Evolutionary conservation across 2,888 invertebrate genomes (phyloP), one percentile per base, ranked within the genome.

Genomic region (Lepidochitona cinerea): DNA sequence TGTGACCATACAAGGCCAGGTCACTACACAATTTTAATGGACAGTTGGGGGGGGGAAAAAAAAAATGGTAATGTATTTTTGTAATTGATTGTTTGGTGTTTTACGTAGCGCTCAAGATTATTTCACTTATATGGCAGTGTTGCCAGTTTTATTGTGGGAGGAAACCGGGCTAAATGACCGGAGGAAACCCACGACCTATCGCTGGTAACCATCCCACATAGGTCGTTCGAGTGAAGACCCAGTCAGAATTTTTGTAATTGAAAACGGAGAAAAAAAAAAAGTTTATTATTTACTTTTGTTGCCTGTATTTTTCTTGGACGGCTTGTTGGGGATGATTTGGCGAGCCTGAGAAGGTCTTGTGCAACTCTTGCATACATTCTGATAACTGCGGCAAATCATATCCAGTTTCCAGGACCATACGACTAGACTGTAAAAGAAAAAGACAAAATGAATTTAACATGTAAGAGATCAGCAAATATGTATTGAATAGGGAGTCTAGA

Each of bases 271-370:
- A 23, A 23, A 54, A 54, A 54, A 29, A 59, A 29, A 32, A 14
- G 29, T 4, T 29, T 3, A 68, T 68, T 67, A 80, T 87, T 82
- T 87, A 92, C 91, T 92, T 91, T 71, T 85, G 79, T 66, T 86
- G 80, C 78, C 94, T 95, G 92, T 96, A 98, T 92, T 97, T 98
- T 88, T 97, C 97, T 80, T 94, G 93, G 79, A 97, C 95, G 67
- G 97, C 96, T 89, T 95, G 95, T 88, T 97, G 96, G 52, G 93
- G 93, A 82, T 94, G 92, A 53, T 91, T 92, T 7, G 93, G 89
- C 2, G 96, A 95, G 85, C 93, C 93, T 68, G 92, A 89, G 89
- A 96, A 96, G 18, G 95, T 93, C 83, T 93, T 92, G 73, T 94
- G 93, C 74, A 97, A 92, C 85, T 94, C 93, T 36, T 93, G 91